A percentile compares a stretch with the other conserved stretches of the same genome.
phyloP scores from a whole-genome alignment of 2,113 vertebrate species.

The Cololabis saira region DNA sequence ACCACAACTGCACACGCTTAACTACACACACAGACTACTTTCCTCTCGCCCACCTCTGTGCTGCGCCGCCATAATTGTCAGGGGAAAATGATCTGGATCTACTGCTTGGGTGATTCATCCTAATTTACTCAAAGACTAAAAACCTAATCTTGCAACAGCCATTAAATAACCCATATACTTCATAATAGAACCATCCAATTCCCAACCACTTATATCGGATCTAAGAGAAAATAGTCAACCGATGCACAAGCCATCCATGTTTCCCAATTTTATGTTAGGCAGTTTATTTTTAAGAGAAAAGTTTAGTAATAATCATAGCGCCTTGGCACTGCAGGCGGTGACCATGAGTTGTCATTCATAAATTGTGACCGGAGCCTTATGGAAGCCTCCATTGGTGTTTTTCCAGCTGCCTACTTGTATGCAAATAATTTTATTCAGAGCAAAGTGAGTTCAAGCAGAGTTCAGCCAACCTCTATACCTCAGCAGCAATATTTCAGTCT shows the following conservation, averaged over 20 bases:
- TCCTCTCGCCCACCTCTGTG: conserved; percentile 3
- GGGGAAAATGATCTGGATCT: conserved; percentile 24
- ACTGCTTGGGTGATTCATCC: conserved; percentile 23
- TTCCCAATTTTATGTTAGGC: not conserved
- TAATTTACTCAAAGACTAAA: conserved; percentile 17
- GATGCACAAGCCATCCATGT: not conserved
- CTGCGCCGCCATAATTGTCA: not conserved
- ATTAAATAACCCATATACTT: conserved; percentile 15
- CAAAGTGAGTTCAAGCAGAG: conserved; percentile 36
- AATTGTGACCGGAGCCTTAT: not conserved
- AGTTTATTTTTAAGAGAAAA: not conserved
- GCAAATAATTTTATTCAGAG: conserved; percentile 27
- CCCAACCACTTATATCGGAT: conserved; percentile 7
- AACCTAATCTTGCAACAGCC: conserved; percentile 8
- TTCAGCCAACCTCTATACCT: conserved; percentile 45
- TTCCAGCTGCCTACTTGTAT: conserved; percentile 26
- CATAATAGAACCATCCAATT: conserved; percentile 16
- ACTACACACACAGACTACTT: not conserved
- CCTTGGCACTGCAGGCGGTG: conserved; percentile 3
- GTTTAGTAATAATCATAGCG: not conserved
- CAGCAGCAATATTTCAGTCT: conserved; percentile 29
- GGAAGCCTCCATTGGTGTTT: conserved; percentile 22
- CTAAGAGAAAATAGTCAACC: not conserved
- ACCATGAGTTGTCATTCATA: conserved; percentile 36
- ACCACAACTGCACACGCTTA: not conserved